Percentiles rank a stretch among this genome's conserved stretches.
Evolutionary conservation across 2,113 vertebrate genomes (phyloP).

Genomic region (Leptobrachium leishanense): DNA sequence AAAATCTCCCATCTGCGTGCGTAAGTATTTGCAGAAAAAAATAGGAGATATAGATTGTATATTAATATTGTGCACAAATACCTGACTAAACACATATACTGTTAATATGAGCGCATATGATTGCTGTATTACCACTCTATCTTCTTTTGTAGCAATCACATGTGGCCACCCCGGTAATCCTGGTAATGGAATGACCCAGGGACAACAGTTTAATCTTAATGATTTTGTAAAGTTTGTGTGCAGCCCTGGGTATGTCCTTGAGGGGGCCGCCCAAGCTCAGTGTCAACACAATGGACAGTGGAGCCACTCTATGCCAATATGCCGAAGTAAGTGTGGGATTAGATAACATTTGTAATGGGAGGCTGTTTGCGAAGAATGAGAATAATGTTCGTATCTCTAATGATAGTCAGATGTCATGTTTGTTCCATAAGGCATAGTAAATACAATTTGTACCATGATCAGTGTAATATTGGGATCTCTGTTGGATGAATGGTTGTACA

Average conservation of each 20-base stretch:
- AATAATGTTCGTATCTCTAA: too few species aligned
- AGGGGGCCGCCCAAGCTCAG: conserved; percentile 78
- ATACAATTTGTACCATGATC: too few species aligned
- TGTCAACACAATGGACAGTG: conserved; percentile 93
- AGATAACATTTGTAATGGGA: too few species aligned
- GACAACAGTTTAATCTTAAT: conserved; percentile 92
- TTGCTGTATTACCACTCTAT: not conserved
- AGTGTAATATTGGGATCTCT: too few species aligned
- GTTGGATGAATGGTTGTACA: too few species aligned
- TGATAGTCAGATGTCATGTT: too few species aligned
- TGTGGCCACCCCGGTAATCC: conserved; percentile 96
- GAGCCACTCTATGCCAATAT: conserved; percentile 85
- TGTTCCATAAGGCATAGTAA: too few species aligned
- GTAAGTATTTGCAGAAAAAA: conserved; percentile 74
- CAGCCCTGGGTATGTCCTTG: conserved; percentile 83
- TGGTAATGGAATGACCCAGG: conserved; percentile 85
- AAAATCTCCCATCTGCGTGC: conserved; percentile 90
- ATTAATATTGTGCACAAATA: too few species aligned
- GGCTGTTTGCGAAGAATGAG: too few species aligned
- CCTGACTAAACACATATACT: too few species aligned
- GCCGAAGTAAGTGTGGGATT: conserved; percentile 77
- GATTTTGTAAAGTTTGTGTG: conserved; percentile 88
- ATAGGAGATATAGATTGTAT: too few species aligned
- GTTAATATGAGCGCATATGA: too few species aligned
- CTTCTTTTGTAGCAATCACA: conserved; percentile 80